A percentile compares a stretch with the other conserved stretches of the same genome.
phyloP scores from a whole-genome alignment of 2,797 vertebrate species.

The Melanotaenia trifasciata region DNA sequence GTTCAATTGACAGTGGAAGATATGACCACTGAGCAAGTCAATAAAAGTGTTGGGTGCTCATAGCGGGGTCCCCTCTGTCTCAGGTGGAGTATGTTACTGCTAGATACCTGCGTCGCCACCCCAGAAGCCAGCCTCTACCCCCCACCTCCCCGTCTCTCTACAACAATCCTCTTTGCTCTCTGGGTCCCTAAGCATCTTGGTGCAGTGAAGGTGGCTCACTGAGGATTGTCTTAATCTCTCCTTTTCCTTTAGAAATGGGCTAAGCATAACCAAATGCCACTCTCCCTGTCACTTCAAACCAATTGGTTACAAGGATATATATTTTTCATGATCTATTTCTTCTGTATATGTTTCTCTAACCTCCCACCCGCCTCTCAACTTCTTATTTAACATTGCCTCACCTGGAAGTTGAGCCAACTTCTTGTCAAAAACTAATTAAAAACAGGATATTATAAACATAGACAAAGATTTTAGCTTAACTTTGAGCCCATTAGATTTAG shows the following conservation, averaged over 20 bases:
- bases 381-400: neutral
- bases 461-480: neutral
- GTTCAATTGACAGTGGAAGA: conserved; percentile 8
- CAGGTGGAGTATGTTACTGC: conserved; percentile 69
- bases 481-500: neutral
- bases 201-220: conserved; percentile 80
- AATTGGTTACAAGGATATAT: conserved; percentile 82
- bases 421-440: neutral
- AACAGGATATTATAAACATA: neutral
- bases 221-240: conserved; percentile 86
- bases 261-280: conserved; percentile 84
- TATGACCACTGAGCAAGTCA: conserved; percentile 74
- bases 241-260: conserved; percentile 80
- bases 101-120: conserved; percentile 67
- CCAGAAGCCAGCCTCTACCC: conserved; percentile 58
- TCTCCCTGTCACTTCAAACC: conserved; percentile 80
- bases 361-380: conserved; percentile 38
- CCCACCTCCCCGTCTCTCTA: conserved; percentile 54
- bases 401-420: conserved; percentile 10
- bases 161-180: conserved; percentile 87
- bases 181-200: conserved; percentile 84
- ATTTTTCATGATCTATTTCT: conserved; percentile 32
- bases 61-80: conserved; percentile 73
- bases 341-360: conserved; percentile 34
- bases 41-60: conserved; percentile 68